Evolutionary conservation across 2,113 vertebrate species (phyloP).

Genomic region (Rhadina sibilatrix): DNA sequence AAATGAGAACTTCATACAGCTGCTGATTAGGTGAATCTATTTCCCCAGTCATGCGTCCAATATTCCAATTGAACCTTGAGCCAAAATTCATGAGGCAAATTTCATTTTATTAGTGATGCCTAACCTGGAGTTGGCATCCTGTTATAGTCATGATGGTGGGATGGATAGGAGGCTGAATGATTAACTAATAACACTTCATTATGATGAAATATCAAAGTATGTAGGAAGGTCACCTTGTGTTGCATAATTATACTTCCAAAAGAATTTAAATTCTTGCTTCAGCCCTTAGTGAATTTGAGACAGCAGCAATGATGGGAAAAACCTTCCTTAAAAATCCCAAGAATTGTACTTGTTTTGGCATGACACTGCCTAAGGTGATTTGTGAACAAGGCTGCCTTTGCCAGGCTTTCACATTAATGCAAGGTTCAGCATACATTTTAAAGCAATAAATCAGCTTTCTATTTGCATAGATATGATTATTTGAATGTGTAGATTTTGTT

Average conservation of each 20-base stretch:
- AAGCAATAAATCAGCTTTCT: neutral
- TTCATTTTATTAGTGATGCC: neutral
- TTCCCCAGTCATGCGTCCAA: neutral
- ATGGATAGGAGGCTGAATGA: conserved; percentile 28
- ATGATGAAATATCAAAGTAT: conserved; percentile 21
- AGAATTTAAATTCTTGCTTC: conserved; percentile 60
- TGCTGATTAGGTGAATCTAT: neutral
- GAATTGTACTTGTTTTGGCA: conserved; percentile 80
- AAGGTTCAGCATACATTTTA: conserved; percentile 11
- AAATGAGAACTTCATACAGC: neutral
- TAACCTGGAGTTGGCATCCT: neutral
- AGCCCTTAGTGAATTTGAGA: conserved; percentile 70
- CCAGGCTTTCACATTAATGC: conserved; percentile 50
- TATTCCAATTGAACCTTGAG: neutral
- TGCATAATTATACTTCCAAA: conserved; percentile 31
- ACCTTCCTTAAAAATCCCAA: conserved; percentile 77
- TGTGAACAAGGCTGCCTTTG: conserved; percentile 66
- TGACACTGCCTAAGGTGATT: conserved; percentile 71
- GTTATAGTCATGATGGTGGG: neutral
- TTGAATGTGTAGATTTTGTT: neutral
- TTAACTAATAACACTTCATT: conserved; percentile 13
- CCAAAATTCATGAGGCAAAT: conserved; percentile 24
- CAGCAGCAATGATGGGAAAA: conserved; percentile 73
- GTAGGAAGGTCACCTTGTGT: conserved; percentile 29
- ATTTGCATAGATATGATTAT: neutral